These are phyloP conservation scores for Diceros bicornis DNA, from an alignment of 2,797 vertebrate species.

Conservation along the genomic window DNA sequence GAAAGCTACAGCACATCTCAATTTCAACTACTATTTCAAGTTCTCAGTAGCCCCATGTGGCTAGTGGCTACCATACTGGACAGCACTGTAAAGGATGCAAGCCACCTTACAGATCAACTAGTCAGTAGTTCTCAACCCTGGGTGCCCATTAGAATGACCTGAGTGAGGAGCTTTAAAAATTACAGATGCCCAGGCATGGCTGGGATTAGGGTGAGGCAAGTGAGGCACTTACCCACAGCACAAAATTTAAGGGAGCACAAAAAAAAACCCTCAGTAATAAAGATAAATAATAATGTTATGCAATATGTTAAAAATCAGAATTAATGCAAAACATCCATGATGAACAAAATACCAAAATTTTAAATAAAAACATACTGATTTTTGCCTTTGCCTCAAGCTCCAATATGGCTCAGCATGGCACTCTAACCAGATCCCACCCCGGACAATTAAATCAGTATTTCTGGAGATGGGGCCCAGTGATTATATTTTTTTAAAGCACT, in stretches of 20 bases:
- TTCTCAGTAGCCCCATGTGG: not conserved
- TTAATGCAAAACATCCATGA: not conserved
- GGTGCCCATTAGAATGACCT: not conserved
- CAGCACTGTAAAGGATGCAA: not conserved
- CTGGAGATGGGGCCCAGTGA: not conserved
- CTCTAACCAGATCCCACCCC: not conserved
- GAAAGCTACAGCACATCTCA: not conserved
- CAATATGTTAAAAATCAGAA: constrained; percentile 42
- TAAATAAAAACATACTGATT: not conserved
- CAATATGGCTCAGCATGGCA: not conserved
- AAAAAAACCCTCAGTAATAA: not conserved
- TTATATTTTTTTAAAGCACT: not conserved
- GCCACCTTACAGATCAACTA: not conserved
- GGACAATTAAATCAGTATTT: constrained; percentile 11
- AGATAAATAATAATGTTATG: not conserved
- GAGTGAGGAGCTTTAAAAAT: not conserved
- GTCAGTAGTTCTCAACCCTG: not conserved
- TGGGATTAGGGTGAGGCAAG: not conserved
- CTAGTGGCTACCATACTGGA: not conserved
- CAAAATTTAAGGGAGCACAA: not conserved
- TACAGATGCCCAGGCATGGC: not conserved
- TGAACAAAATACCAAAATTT: not conserved
- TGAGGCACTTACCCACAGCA: not conserved
- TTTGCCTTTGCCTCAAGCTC: not conserved
- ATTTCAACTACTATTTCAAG: not conserved